Conservation (phyloP, 2,888 invertebrate species). For the Nephrotoma guestfalica region DNA sequence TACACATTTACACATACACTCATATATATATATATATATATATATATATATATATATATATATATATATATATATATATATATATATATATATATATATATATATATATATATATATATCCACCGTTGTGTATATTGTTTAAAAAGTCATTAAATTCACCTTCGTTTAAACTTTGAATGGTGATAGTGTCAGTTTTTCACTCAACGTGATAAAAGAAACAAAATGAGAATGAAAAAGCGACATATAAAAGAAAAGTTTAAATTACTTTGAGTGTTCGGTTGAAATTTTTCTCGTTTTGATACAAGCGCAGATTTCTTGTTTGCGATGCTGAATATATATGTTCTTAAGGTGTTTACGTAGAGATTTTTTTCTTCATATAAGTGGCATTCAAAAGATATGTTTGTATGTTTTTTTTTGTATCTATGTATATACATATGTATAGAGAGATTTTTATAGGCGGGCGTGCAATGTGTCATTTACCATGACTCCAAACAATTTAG, state of each 20-base stretch:
- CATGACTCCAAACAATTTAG: neutral
- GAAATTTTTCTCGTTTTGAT: neutral
- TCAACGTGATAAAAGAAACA: neutral
- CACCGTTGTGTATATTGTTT: neutral
- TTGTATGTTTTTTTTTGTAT: neutral
- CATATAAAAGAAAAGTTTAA: neutral
- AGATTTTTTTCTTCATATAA: neutral
- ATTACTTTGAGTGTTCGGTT: neutral
- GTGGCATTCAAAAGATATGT: neutral
- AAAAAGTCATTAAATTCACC: neutral
- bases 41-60: neutral
- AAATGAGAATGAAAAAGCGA: neutral
- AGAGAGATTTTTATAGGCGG: neutral
- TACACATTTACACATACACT: neutral
- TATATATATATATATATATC: neutral
- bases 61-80: neutral
- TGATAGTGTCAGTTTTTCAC: neutral
- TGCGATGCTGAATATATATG: neutral
- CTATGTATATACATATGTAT: too few relatives aligned
- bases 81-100: neutral
- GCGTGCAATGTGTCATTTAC: neutral
- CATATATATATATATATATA: neutral
- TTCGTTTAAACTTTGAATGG: neutral
- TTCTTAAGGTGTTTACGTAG: neutral
- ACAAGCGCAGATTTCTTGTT: neutral